A percentile compares a stretch with the other conserved stretches of the same genome.
phyloP scores from a whole-genome alignment of 2,888 invertebrate genomes.

The Tachina lurida region DNA sequence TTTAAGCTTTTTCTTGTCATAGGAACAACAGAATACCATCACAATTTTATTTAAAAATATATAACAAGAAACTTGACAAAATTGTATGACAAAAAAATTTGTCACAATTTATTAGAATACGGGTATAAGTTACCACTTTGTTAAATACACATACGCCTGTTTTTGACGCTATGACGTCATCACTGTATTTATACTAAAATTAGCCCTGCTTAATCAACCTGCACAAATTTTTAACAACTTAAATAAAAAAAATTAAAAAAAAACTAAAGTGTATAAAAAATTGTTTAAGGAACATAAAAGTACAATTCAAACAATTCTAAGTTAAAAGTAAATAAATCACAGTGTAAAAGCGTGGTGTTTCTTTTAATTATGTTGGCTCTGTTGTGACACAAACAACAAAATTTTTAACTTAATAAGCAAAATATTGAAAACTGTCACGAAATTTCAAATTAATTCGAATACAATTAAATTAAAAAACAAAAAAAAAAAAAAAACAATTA shows the following conservation, averaged over 20 bases:
- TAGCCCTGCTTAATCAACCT: slow-evolving; percentile 34
- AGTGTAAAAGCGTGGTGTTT: slow-evolving; percentile 58
- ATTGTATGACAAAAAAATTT: too few species aligned
- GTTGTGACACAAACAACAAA: slow-evolving; percentile 21
- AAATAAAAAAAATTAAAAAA: slow-evolving; percentile 3
- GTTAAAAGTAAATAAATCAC: slow-evolving; percentile 38
- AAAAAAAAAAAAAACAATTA: slow-evolving; percentile 19
- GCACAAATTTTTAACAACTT: slow-evolving; percentile 9
- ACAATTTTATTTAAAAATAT: too few species aligned
- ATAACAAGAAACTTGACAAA: too few species aligned
- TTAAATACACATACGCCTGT: too few species aligned
- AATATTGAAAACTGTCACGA: slow-evolving; percentile 12
- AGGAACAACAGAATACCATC: too few species aligned
- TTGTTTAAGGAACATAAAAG: background rate
- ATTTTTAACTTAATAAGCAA: slow-evolving; percentile 47
- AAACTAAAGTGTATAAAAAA: slow-evolving; percentile 13
- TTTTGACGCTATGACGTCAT: slow-evolving; percentile 2
- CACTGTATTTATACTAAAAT: slow-evolving; percentile 24
- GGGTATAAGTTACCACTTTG: too few species aligned
- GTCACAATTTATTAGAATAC: too few species aligned
- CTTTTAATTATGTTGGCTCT: slow-evolving; percentile 55
- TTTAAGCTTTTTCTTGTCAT: too few species aligned
- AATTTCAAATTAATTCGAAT: slow-evolving; percentile 18
- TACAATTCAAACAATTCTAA: background rate
- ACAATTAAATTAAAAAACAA: background rate